Conservation (phyloP, 2,888 invertebrate genomes). For the Tupiocoris notatus region DNA sequence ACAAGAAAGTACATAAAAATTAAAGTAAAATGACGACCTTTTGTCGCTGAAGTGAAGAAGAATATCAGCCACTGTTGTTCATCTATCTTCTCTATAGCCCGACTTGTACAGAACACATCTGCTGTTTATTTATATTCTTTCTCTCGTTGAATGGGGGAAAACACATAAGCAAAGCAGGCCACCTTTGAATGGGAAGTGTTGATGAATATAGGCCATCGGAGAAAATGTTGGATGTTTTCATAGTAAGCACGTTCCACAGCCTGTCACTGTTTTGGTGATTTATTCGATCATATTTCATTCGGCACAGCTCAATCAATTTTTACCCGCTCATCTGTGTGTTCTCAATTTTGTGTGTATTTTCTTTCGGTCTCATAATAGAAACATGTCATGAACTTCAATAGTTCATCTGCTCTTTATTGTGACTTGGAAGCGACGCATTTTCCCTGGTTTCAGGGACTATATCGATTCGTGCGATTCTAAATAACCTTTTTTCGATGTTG, state of each 20-base stretch:
- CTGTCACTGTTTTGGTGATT: neutral
- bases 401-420: too few relatives aligned
- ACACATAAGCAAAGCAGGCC: constrained; percentile 9
- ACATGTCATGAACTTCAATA: too few relatives aligned
- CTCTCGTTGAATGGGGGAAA: constrained; percentile 2
- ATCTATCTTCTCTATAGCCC: too few relatives aligned
- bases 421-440: too few relatives aligned
- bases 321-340: neutral
- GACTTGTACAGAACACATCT: constrained; percentile 27
- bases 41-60: too few relatives aligned
- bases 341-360: neutral
- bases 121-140: constrained; percentile 31
- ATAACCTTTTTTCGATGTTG: too few relatives aligned
- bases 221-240: constrained; percentile 27
- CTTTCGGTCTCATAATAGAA: neutral
- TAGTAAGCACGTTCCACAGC: neutral
- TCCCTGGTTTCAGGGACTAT: too few relatives aligned
- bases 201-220: constrained; percentile 25
- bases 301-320: neutral
- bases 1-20: too few relatives aligned
- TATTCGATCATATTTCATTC: neutral
- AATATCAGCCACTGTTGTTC: too few relatives aligned
- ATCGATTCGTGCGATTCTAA: too few relatives aligned
- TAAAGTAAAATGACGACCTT: too few relatives aligned
- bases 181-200: constrained; percentile 32